These are phyloP conservation scores for Gobionotothen gibberifrons DNA, from an alignment of 2,797 vertebrate genomes.

Conservation along the genomic window DNA sequence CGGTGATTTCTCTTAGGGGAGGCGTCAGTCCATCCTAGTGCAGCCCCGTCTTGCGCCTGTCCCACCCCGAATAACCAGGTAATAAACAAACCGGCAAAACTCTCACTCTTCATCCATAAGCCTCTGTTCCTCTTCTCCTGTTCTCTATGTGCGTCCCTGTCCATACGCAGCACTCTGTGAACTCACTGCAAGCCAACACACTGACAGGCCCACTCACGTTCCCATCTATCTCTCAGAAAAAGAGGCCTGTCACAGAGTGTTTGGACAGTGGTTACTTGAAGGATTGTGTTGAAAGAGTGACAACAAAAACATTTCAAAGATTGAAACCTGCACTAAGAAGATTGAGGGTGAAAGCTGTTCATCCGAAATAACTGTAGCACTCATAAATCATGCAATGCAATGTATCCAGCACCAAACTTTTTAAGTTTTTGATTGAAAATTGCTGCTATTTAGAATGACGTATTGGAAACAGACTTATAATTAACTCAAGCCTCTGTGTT, in stretches of 20 bases:
- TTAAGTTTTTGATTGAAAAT: background rate
- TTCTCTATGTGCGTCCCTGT: constrained; percentile 78
- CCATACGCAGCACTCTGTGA: constrained; percentile 62
- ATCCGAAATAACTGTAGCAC: constrained; percentile 9
- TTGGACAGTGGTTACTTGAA: constrained; percentile 32
- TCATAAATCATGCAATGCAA: constrained; percentile 18
- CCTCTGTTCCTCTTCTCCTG: constrained; percentile 69
- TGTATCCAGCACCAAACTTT: constrained; percentile 1
- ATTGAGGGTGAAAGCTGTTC: background rate
- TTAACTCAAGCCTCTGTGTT: background rate
- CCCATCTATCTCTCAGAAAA: constrained; percentile 19
- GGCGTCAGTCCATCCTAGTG: constrained; percentile 91
- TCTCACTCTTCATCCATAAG: constrained; percentile 78
- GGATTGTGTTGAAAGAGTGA: constrained; percentile 34
- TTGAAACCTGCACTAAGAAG: constrained; percentile 7
- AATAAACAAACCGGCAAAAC: constrained; percentile 82
- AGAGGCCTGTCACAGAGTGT: constrained; percentile 40
- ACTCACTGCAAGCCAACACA: constrained; percentile 56
- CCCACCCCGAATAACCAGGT: constrained; percentile 88
- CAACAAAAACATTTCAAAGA: constrained; percentile 35
- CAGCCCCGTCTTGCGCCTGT: constrained; percentile 88
- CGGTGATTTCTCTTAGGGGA: constrained; percentile 92
- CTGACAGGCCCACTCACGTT: constrained; percentile 29
- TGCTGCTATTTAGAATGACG: background rate
- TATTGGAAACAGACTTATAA: background rate